Evolutionary conservation across 2,888 invertebrate genomes (phyloP).

Genomic region (Limnephilus marmoratus): DNA sequence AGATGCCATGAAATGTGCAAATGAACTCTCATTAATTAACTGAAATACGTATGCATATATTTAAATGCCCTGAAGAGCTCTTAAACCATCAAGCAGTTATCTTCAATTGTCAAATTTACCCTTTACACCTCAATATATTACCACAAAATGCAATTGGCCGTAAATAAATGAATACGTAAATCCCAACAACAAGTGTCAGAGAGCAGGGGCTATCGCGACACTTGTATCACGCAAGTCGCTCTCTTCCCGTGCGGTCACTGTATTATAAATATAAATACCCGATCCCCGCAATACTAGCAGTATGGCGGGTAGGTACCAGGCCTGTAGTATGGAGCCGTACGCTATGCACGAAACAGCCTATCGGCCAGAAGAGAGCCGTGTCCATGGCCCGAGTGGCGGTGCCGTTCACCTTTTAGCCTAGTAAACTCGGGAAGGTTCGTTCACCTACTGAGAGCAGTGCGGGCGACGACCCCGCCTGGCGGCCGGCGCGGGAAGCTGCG

Average conservation of each 20-base stretch:
- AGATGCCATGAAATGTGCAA: too few species aligned
- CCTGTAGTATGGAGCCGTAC: not conserved
- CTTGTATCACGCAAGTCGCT: not conserved
- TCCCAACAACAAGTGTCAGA: not conserved
- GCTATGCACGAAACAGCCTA: conserved; percentile 15
- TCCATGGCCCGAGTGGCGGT: conserved; percentile 9
- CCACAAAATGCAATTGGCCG: not conserved
- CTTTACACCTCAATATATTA: not conserved
- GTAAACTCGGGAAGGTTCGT: conserved; percentile 59
- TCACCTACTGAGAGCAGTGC: conserved; percentile 35
- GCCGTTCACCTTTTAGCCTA: conserved; percentile 64
- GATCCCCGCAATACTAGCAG: not conserved
- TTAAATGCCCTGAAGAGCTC: not conserved
- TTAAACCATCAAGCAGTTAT: not conserved
- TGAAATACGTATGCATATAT: too few species aligned
- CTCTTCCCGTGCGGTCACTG: not conserved
- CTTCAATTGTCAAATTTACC: not conserved
- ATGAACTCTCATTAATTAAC: too few species aligned
- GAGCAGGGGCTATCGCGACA: not conserved
- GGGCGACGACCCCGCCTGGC: conserved; percentile 36
- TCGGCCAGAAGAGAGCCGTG: conserved; percentile 4
- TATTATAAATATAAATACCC: not conserved
- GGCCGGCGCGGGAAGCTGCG: conserved; percentile 7
- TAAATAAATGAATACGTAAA: not conserved
- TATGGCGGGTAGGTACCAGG: not conserved